Percentiles rank a stretch among this genome's conserved stretches.
phyloP scores from a whole-genome alignment of 2,113 vertebrate genomes.

The Cathartes aura region DNA sequence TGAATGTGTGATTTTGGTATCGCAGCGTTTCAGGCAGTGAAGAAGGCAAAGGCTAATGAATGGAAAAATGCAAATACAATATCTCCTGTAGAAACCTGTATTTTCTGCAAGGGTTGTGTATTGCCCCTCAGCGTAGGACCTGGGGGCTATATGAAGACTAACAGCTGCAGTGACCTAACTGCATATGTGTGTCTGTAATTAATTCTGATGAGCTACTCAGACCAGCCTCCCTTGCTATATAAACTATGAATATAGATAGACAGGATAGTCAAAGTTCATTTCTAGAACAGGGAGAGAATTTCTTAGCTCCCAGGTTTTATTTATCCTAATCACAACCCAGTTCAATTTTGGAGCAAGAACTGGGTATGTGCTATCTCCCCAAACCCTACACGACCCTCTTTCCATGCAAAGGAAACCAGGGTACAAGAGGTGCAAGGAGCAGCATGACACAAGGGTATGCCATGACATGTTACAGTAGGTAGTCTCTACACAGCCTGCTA shows the following conservation, averaged over 20 bases:
- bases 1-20: neutral
- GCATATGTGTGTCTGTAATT: neutral
- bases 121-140: neutral
- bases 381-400: neutral
- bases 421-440: neutral
- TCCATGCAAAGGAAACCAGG: neutral
- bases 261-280: neutral
- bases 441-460: neutral
- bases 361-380: neutral
- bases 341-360: neutral
- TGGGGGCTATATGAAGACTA: neutral
- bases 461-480: neutral
- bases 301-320: neutral
- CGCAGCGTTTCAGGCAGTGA: neutral
- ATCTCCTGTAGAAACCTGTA: neutral
- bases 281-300: neutral
- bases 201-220: neutral
- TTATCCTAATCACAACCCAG: neutral
- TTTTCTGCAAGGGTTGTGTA: neutral
- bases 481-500: neutral
- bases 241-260: neutral
- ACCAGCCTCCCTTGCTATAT: neutral
- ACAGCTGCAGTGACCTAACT: neutral
- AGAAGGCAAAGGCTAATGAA: neutral
- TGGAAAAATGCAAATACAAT: neutral